phyloP scores from a whole-genome alignment of 2,888 invertebrate species.

The Chrysolina haemoptera region DNA sequence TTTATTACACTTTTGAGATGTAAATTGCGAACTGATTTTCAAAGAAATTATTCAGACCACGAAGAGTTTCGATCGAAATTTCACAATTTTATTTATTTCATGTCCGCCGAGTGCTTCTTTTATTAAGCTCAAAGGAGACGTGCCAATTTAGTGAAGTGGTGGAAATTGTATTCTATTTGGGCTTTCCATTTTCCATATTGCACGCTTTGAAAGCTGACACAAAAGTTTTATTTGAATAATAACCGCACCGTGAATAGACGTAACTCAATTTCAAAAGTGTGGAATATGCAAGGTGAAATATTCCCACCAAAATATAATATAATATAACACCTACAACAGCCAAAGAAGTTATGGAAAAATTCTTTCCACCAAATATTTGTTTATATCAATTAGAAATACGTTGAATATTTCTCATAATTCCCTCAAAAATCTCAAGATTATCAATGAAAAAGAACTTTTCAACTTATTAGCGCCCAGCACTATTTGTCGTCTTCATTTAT shows the following conservation, averaged over 20 bases:
- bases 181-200: conserved; percentile 63
- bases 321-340: no score
- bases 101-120: conserved; percentile 60
- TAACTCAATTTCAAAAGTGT: neutral
- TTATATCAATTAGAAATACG: no score
- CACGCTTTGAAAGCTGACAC: conserved; percentile 25
- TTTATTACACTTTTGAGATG: conserved; percentile 53
- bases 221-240: conserved; percentile 38
- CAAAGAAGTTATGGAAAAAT: no score
- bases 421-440: no score
- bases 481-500: no score
- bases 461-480: no score
- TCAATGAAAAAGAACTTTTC: no score
- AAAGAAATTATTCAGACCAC: conserved; percentile 57
- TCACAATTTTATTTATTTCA: conserved; percentile 61
- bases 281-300: neutral
- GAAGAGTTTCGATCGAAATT: conserved; percentile 47
- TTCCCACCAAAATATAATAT: neutral
- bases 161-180: conserved; percentile 66
- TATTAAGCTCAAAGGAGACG: conserved; percentile 61
- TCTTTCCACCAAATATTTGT: no score
- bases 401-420: no score
- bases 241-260: conserved; percentile 27
- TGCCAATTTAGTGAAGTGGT: conserved; percentile 67
- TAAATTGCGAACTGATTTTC: conserved; percentile 47